Percentiles rank a stretch among this genome's conserved stretches.
These are phyloP conservation scores for Dasyprocta punctata DNA, from an alignment of 2,113 vertebrate genomes.

Conservation along the genomic window DNA sequence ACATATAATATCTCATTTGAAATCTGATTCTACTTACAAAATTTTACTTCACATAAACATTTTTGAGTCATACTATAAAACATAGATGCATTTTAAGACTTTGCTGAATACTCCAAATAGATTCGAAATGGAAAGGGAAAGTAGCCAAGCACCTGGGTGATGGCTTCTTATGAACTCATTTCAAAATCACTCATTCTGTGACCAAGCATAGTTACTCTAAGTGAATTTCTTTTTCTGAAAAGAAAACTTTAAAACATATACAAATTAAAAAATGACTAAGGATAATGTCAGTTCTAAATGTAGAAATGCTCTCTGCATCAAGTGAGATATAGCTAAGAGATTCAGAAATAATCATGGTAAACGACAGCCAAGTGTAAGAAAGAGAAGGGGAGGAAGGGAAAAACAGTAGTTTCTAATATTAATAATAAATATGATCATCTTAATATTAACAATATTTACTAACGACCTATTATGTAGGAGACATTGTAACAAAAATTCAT, in stretches of 20 bases:
- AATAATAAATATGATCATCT: neutral
- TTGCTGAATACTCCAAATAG: neutral
- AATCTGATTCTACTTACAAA: slow-evolving; percentile 40
- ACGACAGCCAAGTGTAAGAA: neutral
- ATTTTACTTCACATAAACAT: neutral
- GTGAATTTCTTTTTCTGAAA: neutral
- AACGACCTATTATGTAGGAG: neutral
- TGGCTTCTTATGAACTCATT: neutral
- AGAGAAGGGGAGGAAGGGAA: neutral
- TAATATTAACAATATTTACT: slow-evolving; percentile 47
- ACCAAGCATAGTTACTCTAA: neutral
- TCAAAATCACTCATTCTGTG: neutral
- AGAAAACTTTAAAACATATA: neutral
- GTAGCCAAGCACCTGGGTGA: neutral
- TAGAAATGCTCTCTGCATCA: neutral
- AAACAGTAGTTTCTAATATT: neutral
- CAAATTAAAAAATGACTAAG: neutral
- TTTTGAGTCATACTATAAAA: slow-evolving; percentile 9
- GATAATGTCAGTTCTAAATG: slow-evolving; percentile 19
- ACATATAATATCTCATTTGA: slow-evolving; percentile 32
- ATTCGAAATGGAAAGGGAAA: slow-evolving; percentile 48
- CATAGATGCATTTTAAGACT: neutral
- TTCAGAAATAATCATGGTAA: neutral
- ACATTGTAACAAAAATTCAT: neutral
- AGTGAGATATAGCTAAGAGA: neutral